Conservation (phyloP, 2,888 invertebrate genomes). For the Bugula neritina region DNA sequence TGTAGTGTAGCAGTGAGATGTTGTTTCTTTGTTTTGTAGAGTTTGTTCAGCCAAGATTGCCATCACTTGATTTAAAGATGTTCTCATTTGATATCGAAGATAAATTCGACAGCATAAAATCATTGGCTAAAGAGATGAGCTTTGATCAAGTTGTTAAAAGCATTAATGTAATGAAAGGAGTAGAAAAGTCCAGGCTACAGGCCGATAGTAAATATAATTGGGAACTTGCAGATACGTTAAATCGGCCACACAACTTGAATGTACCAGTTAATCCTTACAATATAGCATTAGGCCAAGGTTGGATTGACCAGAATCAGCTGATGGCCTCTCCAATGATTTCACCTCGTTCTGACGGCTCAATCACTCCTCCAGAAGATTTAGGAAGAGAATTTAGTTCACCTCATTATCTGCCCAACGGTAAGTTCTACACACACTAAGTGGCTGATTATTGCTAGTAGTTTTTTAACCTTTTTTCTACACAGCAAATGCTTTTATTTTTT, state of each 20-base stretch:
- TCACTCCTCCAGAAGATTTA: slow-evolving; percentile 10
- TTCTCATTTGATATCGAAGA: slow-evolving; percentile 21
- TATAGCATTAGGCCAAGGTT: not conserved
- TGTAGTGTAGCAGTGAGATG: too few relatives aligned
- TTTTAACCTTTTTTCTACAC: too few relatives aligned
- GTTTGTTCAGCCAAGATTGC: slow-evolving; percentile 10
- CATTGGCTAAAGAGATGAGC: not conserved
- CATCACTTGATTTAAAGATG: slow-evolving; percentile 14
- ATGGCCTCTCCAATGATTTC: slow-evolving; percentile 7
- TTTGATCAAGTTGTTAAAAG: not conserved
- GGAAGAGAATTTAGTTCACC: not conserved
- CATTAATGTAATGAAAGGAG: not conserved
- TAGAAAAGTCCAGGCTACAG: not conserved
- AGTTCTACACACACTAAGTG: not conserved
- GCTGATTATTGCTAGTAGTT: too few relatives aligned
- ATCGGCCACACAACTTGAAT: not conserved
- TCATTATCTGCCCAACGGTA: not conserved
- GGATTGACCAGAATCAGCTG: not conserved
- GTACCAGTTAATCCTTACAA: not conserved
- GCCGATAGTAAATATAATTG: not conserved
- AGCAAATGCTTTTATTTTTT: too few relatives aligned
- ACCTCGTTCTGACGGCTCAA: slow-evolving; percentile 2
- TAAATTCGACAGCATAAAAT: slow-evolving; percentile 10
- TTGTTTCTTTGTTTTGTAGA: not conserved
- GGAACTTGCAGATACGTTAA: not conserved